Evolutionary conservation across 2,797 vertebrate genomes (phyloP), one percentile per base, ranked within the genome.

Genomic region (Gobionotothen gibberifrons): DNA sequence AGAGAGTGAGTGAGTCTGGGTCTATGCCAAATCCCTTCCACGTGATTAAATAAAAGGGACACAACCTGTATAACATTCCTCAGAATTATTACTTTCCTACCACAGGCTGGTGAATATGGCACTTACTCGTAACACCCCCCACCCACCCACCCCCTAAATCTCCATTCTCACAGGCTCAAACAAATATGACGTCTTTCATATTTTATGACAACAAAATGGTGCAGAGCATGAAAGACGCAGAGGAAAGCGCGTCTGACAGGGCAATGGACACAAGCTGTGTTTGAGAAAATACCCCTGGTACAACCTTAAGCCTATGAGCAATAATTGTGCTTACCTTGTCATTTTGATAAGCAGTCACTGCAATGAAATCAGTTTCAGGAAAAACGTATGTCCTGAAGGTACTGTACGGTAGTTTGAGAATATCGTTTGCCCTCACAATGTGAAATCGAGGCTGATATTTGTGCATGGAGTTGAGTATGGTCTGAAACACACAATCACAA

Each of bases 361-460:
- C 98, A 61, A 99, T 99, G 95, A 99, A 99, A 85, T 99, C 97
- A 0, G 97, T 99, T 91, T 99, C 98, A 0, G 97, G 97, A 84
- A 99, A 99, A 79, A 99, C 97, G 60, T 99, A 99, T 1, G 97
- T 99, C 87, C 98, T 95, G 94, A 99, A 99, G 70, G 98, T 99
- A 82, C 97, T 98, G 72, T 99, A 99, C 4, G 97, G 97, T 10
- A 99, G 95, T 89, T 99, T 99, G 87, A 99, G 94, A 67, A 99
- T 98, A 80, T 99, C 98, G 89, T 99, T 99, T 88, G 98, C 97
- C 85, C 98, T 92, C 67, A 98, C 98, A 26, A 99, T 98, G 93
- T 99, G 98, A 92, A 99, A 98, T 6, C 97, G 94, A 58, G 98
- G 98, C 86, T 99, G 97, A 90, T 99, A 99, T 93, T 99, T 98